A percentile compares a stretch with the other conserved stretches of the same genome.
Evolutionary conservation across 2,113 vertebrate genomes (phyloP).

Genomic region (Acanthochromis polyacanthus): DNA sequence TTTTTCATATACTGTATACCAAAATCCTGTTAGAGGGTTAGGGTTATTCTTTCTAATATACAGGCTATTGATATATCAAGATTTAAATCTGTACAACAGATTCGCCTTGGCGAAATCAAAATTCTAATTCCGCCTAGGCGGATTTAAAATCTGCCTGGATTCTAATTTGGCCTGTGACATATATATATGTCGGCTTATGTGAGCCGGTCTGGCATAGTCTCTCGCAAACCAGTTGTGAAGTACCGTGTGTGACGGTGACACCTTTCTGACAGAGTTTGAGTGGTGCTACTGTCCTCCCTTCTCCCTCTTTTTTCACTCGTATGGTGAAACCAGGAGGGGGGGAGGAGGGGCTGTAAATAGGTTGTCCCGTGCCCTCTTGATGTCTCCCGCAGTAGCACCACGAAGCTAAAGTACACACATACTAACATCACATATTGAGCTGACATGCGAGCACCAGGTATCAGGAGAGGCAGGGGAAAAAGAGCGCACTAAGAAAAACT

Average conservation of each 20-base stretch:
- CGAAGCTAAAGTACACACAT: conserved; percentile 42
- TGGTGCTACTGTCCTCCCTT: conserved; percentile 37
- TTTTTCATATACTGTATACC: too few relatives aligned
- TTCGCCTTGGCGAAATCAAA: too few relatives aligned
- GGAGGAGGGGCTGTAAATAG: conserved; percentile 47
- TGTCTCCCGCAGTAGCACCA: conserved; percentile 53
- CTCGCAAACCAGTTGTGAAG: conserved; percentile 34
- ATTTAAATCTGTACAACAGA: too few relatives aligned
- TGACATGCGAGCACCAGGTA: conserved; percentile 59
- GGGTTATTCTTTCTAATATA: too few relatives aligned
- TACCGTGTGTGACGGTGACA: conserved; percentile 34
- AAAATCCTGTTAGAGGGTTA: too few relatives aligned
- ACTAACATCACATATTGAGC: conserved; percentile 48
- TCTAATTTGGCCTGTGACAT: too few relatives aligned
- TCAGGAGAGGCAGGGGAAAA: conserved; percentile 33
- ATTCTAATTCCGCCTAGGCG: too few relatives aligned
- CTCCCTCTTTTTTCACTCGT: conserved; percentile 3
- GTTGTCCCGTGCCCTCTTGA: conserved; percentile 39
- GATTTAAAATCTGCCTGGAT: too few relatives aligned
- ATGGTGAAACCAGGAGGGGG: not conserved
- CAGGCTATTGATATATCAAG: too few relatives aligned
- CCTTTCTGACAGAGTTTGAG: conserved; percentile 46
- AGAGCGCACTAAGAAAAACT: conserved; percentile 14
- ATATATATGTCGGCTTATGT: not conserved
- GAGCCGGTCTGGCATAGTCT: not conserved